Base-by-base conservation (phyloP, 2,888 invertebrate genomes). In the Phortica magna region DNA sequence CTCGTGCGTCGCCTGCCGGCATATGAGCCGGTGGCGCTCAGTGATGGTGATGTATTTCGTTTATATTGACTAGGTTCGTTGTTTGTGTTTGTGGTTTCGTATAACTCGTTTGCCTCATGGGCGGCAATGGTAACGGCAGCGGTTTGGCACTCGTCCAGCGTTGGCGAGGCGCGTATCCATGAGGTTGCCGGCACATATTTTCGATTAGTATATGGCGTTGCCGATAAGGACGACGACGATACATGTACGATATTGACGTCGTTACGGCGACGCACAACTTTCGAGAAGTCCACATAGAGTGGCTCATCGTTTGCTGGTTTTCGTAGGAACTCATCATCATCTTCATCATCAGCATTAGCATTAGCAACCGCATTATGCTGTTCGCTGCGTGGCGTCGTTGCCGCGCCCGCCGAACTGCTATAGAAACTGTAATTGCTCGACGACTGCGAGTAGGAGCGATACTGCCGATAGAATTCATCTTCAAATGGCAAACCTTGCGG, bases 281-380 rank as follows among this genome's bases (percentile, higher is more conserved):
- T 91, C 73, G 92, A 90, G 80, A 92, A 92, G 81, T 92, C 92
- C 76, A 92, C 92, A 82, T 92, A 92, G 10, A 92, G 87, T 76
- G 91, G 88, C 78, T 92, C 92, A 81, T 92, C 92, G 77, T 89
- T 91, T 75, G 91, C 88, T 75, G 92, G 92, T 76, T 91, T 91
- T 73, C 92, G 90, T 74, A 90, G 89, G 76, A 92, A 92, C 83
- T 92, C 92, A 83, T 92, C 92, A 79, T 87, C 88, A 65, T 81
- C 79, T n/a, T 77, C 79, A 31, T n/a, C 39, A 19, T 82, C 82
- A 70, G 81, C 84, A 68, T 82, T 84, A 19, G 82, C 78, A 61
- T 67, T 43, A 22, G 14, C 68, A 55, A 76, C n/a, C n/a, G n/a
- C n/a, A n/a, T n/a, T 75, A 53, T 76, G 78, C 12, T 83, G 78